Evolutionary conservation across 2,888 invertebrate genomes (phyloP).

Genomic region (Ornithoptera alexandrae): DNA sequence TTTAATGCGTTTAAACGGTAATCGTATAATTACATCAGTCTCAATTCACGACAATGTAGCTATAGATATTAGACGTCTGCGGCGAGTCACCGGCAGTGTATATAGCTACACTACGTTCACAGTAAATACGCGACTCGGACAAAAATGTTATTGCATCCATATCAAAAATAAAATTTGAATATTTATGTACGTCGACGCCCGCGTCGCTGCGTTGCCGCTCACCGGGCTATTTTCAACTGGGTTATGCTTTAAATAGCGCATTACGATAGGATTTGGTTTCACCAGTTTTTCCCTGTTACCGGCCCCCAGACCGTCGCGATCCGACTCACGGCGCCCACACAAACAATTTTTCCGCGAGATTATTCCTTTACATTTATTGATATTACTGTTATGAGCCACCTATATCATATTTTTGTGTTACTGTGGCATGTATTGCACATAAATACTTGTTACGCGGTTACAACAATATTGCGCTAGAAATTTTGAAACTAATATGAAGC

Average conservation of each 20-base stretch:
- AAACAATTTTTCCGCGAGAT: slow-evolving; percentile 59
- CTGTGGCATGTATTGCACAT: background rate
- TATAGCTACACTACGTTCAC: background rate
- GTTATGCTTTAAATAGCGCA: slow-evolving; percentile 79
- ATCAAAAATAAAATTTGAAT: slow-evolving; percentile 75
- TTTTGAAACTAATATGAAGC: background rate
- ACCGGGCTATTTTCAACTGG: slow-evolving; percentile 75
- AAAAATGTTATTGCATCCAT: slow-evolving; percentile 63
- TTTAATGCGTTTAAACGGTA: no score
- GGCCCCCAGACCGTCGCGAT: slow-evolving; percentile 59
- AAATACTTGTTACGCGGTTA: background rate
- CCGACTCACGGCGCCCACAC: slow-evolving; percentile 65
- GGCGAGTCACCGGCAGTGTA: background rate
- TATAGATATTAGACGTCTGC: background rate
- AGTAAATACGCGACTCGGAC: background rate
- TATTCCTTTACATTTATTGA: slow-evolving; percentile 58
- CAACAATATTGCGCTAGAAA: background rate
- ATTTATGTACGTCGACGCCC: slow-evolving; percentile 74
- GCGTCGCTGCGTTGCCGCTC: slow-evolving; percentile 76
- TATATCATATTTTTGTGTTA: slow-evolving; percentile 34
- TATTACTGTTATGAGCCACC: slow-evolving; percentile 13
- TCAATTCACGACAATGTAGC: background rate
- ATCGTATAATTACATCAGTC: no score
- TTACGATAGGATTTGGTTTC: slow-evolving; percentile 80
- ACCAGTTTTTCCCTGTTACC: slow-evolving; percentile 76